phyloP scores from a whole-genome alignment of 2,888 invertebrate species.

The Leptinotarsa haldemani region DNA sequence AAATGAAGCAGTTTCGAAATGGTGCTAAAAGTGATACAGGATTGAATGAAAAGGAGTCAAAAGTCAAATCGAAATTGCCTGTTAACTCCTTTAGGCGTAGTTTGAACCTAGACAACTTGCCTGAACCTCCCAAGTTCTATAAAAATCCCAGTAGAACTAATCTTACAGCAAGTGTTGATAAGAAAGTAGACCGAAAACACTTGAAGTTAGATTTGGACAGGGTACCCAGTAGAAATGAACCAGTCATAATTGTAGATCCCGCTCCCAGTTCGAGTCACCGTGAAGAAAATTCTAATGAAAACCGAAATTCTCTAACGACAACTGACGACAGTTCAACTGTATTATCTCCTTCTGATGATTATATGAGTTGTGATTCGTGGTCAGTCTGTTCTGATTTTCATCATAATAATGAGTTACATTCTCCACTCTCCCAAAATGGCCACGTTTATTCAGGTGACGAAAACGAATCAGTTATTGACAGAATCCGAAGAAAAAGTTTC shows the following conservation, averaged over 20 bases:
- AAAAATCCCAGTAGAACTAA: slow-evolving; percentile 42
- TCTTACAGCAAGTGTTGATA: slow-evolving; percentile 40
- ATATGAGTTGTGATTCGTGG: slow-evolving; percentile 71
- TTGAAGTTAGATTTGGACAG: slow-evolving; percentile 74
- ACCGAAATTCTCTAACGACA: slow-evolving; percentile 47
- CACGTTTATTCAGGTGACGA: slow-evolving; percentile 65
- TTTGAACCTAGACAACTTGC: slow-evolving; percentile 60
- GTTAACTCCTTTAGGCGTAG: slow-evolving; percentile 62
- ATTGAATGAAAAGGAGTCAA: slow-evolving; percentile 46
- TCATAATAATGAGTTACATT: slow-evolving; percentile 52
- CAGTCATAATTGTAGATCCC: slow-evolving; percentile 31
- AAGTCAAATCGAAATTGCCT: slow-evolving; percentile 61
- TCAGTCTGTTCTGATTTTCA: slow-evolving; percentile 73
- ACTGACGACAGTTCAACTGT: slow-evolving; percentile 66
- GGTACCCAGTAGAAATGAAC: slow-evolving; percentile 45
- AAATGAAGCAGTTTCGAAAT: slow-evolving; percentile 68
- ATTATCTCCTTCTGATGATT: slow-evolving; percentile 74
- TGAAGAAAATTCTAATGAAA: slow-evolving; percentile 41
- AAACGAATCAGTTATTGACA: slow-evolving; percentile 80
- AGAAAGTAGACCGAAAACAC: slow-evolving; percentile 64
- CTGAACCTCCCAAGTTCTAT: slow-evolving; percentile 52
- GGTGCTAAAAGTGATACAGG: slow-evolving; percentile 66
- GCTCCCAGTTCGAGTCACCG: slow-evolving; percentile 42
- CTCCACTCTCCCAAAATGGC: slow-evolving; percentile 64
- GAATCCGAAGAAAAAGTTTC: slow-evolving; percentile 89